A percentile compares a stretch with the other conserved stretches of the same genome.
Evolutionary conservation across 2,113 vertebrate genomes (phyloP).

Genomic region (Xyrauchen texanus): DNA sequence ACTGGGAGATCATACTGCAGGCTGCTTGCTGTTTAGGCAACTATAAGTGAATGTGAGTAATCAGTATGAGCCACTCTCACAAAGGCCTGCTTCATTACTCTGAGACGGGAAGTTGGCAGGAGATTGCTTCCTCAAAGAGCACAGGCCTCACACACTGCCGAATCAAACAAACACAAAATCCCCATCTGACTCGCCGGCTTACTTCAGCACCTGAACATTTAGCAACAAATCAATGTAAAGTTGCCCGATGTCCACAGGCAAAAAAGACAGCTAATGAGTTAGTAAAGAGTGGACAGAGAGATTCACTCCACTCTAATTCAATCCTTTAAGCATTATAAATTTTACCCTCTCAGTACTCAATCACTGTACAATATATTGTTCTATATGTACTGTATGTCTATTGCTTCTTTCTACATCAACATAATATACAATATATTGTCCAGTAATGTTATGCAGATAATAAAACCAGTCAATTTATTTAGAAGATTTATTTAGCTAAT

Average conservation of each 20-base stretch:
- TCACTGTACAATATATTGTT: too few species aligned
- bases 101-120: slow-evolving; percentile 48
- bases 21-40: slow-evolving; percentile 36
- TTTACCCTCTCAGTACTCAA: too few species aligned
- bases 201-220: slow-evolving; percentile 58
- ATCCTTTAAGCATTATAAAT: too few species aligned
- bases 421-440: too few species aligned
- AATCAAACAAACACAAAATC: too few species aligned
- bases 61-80: slow-evolving; percentile 48
- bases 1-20: slow-evolving; percentile 16
- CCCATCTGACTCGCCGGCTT: not conserved
- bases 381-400: too few species aligned
- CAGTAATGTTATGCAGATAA: too few species aligned
- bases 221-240: slow-evolving; percentile 53
- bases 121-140: slow-evolving; percentile 42
- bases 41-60: slow-evolving; percentile 48
- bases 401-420: too few species aligned
- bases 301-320: slow-evolving; percentile 61
- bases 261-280: slow-evolving; percentile 52
- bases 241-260: not conserved
- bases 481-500: too few species aligned
- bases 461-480: too few species aligned
- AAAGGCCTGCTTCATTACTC: slow-evolving; percentile 53
- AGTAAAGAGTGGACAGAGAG: slow-evolving; percentile 47
- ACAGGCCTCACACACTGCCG: slow-evolving; percentile 48